phyloP scores from a whole-genome alignment of 2,888 invertebrate species.

The Lochmaea capreae region DNA sequence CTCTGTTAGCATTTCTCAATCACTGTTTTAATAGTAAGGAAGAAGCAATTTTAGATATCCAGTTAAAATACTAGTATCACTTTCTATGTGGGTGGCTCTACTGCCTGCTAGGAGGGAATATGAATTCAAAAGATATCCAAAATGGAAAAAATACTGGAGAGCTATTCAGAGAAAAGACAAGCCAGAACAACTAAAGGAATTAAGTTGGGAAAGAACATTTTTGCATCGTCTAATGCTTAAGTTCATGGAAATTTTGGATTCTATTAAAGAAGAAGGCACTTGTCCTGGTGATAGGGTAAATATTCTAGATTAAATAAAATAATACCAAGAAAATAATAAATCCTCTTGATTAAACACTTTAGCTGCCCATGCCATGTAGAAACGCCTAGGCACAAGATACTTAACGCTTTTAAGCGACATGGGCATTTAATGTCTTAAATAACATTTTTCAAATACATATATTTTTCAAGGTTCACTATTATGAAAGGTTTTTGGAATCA shows the following conservation, averaged over 20 bases:
- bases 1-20: slow-evolving; percentile 90
- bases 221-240: slow-evolving; percentile 87
- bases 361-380: too few species aligned
- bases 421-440: too few species aligned
- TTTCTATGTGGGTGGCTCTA: slow-evolving; percentile 93
- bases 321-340: too few species aligned
- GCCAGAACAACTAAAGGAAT: slow-evolving; percentile 74
- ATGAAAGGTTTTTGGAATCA: slow-evolving; percentile 97
- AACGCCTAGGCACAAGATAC: too few species aligned
- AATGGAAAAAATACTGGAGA: slow-evolving; percentile 93
- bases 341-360: too few species aligned
- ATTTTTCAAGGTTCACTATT: slow-evolving; percentile 75
- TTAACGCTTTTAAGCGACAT: too few species aligned
- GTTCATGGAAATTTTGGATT: slow-evolving; percentile 85
- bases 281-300: slow-evolving; percentile 70
- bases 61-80: slow-evolving; percentile 86
- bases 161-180: slow-evolving; percentile 88
- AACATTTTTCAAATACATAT: slow-evolving; percentile 10
- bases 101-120: slow-evolving; percentile 86
- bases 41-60: slow-evolving; percentile 90
- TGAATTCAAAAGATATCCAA: slow-evolving; percentile 86
- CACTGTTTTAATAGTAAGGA: slow-evolving; percentile 99
- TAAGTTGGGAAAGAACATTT: slow-evolving; percentile 89
- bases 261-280: slow-evolving; percentile 74
- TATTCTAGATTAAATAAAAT: slow-evolving; percentile 6